Base-by-base conservation (phyloP, 1,140 invertebrate species). In the Caenorhabditis tropicalis region DNA sequence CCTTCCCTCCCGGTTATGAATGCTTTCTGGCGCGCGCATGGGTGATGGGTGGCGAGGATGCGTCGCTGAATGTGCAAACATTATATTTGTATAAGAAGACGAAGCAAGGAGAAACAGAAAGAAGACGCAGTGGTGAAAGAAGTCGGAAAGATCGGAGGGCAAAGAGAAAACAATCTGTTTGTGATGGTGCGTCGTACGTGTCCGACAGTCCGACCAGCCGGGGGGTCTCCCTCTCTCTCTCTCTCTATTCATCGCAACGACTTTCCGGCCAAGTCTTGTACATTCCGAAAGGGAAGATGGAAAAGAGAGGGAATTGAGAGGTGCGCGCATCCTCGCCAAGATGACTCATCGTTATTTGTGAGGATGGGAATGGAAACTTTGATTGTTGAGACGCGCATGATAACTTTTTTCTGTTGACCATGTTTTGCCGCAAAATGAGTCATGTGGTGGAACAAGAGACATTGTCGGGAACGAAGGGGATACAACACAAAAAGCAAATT, bases 131-230 rank as follows among this genome's bases (percentile, higher is more conserved):
- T 24, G 7, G 53, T 6, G n/a, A 58, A n/a, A 27, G 21, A 74
- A 74, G 65, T 19, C 33, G 24, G 43, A 74, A 43, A 56, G 2
- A 36, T 27, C 19, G 19, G 65, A 74, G 65, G 65, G 36, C 65
- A 74, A 74, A 74, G n/a, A 74, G 65, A 74, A 74, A 74, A 74
- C 65, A 74, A 74, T 74, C 65, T 74, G 65, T 74, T 74, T 74
- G 65, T 74, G 65, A 74, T 74, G 65, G 65, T 74, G 65, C 31
- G 58, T n/a, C 36, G 36, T 74, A 74, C 65, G 65, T 74, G 65
- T 74, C 65, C 65, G 36, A 74, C 65, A 74, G 65, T 74, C 65
- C 65, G 36, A 74, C 36, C 65, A n/a, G n/a, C n/a, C n/a, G n/a
- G 36, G 65, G 65, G 36, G 29, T 65, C 58, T 74, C 36, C 36